Base-by-base conservation (phyloP, 2,797 vertebrate genomes). In the Varecia variegata region DNA sequence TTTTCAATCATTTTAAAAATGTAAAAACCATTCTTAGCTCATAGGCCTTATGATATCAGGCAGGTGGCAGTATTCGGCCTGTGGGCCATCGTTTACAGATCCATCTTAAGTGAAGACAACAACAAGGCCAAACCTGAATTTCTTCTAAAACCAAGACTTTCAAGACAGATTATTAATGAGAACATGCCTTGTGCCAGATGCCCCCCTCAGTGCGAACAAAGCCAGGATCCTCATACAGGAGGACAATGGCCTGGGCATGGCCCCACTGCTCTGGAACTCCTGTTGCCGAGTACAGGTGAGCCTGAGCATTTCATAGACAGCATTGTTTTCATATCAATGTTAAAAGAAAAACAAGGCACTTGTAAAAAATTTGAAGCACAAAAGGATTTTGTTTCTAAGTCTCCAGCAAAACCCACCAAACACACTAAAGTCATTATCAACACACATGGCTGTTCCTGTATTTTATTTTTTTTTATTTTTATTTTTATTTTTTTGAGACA, bases 271-370 rank as follows among this genome's bases (percentile, higher is more conserved):
- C 65, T 40, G n/a, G 10, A 68, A 52, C 18, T 5, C 10, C 27
- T 12, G 12, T 4, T 4, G 27, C 65, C 38, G 13, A 1, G 4
- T 17, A 62, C 14, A 8, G 9, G 58, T 4, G 4, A 12, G 21
- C 32, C 30, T 5, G 15, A 30, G 40, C 27, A 4, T 3, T 3
- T 12, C 18, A 45, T 15, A 8, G 23, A 14, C 32, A 9, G 45
- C 45, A 9, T 0, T 18, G 27, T 25, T 52, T 87, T 27, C 43
- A 52, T 21, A 81, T 32, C 18, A 3, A 2, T 0, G 8, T 6
- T 18, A 10, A n/a, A 62, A n/a, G 45, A 21, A n/a, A 47, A 65
- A 65, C 30, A 35, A 92, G 96, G 94, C 88, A 38, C 89, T 71
- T 8, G 0, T 2, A 27, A 30, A 18, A n/a, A 82, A 65, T 0